A percentile compares a stretch with the other conserved stretches of the same genome.
These are phyloP conservation scores for Prinia subflava DNA, from an alignment of 2,113 vertebrate genomes.

Conservation along the genomic window DNA sequence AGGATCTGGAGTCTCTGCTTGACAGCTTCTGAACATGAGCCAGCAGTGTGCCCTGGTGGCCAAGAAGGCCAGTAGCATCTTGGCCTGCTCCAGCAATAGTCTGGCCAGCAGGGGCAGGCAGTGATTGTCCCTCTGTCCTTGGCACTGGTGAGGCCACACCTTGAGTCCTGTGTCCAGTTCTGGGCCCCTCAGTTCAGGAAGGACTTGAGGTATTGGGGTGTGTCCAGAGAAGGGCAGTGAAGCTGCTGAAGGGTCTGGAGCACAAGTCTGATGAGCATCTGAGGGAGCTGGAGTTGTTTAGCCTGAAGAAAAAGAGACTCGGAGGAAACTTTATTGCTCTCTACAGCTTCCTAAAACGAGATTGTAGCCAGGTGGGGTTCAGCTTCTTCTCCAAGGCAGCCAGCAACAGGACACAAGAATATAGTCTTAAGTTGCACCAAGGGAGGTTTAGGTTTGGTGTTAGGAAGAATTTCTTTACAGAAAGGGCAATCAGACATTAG, in stretches of 20 bases:
- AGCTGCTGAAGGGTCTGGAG: neutral
- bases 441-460: too few species aligned
- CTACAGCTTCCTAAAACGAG: neutral
- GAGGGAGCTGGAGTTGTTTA: neutral
- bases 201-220: neutral
- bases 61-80: neutral
- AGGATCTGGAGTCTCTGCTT: neutral
- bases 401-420: neutral
- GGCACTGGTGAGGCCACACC: neutral
- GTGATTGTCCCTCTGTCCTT: too few species aligned
- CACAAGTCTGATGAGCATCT: neutral
- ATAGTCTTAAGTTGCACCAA: neutral
- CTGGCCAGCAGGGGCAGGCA: neutral
- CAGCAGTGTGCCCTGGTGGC: neutral
- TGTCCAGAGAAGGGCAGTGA: neutral
- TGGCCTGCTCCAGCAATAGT: neutral
- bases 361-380: neutral
- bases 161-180: rapidly evolving
- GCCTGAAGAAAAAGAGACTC: neutral
- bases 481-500: neutral
- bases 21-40: neutral
- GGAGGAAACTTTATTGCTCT: neutral
- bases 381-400: neutral
- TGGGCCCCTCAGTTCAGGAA: neutral
- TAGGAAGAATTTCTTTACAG: neutral